phyloP scores from a whole-genome alignment of 2,888 invertebrate species.

The Meandrusa payeni region DNA sequence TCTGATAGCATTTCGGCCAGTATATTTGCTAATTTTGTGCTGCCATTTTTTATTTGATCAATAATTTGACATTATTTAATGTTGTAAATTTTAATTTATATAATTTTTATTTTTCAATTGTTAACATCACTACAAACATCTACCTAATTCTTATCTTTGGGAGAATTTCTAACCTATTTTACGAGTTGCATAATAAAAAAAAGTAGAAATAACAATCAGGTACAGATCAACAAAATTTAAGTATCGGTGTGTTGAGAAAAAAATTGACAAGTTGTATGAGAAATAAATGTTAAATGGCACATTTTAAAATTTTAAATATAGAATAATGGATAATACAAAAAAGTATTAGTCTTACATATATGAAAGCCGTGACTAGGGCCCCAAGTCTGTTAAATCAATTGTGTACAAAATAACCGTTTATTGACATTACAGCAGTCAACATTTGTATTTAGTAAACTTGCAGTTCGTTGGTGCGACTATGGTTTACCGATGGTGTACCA shows the following conservation, averaged over 20 bases:
- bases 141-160: constrained; percentile 55
- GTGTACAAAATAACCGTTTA: too few species aligned
- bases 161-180: constrained; percentile 41
- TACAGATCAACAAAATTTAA: constrained; percentile 39
- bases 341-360: neutral
- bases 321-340: constrained; percentile 24
- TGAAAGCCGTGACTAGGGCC: too few species aligned
- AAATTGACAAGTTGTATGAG: constrained; percentile 22
- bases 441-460: too few species aligned
- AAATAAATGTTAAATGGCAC: constrained; percentile 39
- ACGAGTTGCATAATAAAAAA: constrained; percentile 36
- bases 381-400: too few species aligned
- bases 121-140: constrained; percentile 30
- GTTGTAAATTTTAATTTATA: neutral
- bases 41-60: neutral
- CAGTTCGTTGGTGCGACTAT: too few species aligned
- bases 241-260: constrained; percentile 27
- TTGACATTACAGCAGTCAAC: too few species aligned
- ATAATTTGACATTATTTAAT: neutral
- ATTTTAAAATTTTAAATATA: constrained; percentile 37
- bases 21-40: constrained; percentile 2
- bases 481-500: too few species aligned
- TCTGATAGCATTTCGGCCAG: neutral
- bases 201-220: constrained; percentile 43
- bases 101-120: neutral